Base-by-base conservation (phyloP, 2,113 vertebrate genomes). In the Pandion haliaetus region DNA sequence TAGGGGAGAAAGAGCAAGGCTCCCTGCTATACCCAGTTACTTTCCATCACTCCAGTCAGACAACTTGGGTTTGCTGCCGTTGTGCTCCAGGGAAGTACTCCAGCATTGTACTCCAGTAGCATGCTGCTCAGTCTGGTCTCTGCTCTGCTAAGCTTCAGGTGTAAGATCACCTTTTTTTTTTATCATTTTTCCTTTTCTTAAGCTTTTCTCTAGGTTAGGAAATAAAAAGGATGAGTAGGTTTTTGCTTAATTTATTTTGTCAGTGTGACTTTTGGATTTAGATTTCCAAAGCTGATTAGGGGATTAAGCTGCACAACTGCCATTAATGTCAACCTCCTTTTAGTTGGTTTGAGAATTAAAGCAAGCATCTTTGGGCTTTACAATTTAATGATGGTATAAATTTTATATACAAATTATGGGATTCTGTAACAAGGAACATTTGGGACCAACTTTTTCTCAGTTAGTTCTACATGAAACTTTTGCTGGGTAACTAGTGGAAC, bases 241-340 rank as follows among this genome's bases (percentile, higher is more conserved):
- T 78, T 36, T n/a, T 86, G 52, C 40, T 72, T 86, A 74, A 93
- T 91, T 95, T 97, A 86, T 94, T 93, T 88, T 95, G 92, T 63
- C 88, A 95, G 57, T 5, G 0, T 84, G 77, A 44, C 42, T 92
- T 95, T 78, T 79, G 36, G 36, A 79, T 95, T 92, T 82, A 89
- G 95, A 92, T 96, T 82, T 86, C 32, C 49, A 76, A 86, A 96
- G 26, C 14, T 92, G 83, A 93, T 93, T 81, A 86, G 34, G 17
- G 52, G 59, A 90, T 92, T 95, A 89, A 82, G 36, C 38, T 71
- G 36, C 50, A 86, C 49, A 84, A 61, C 36, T 92, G 36, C 52
- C 55, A 81, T 71, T 90, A 83, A 84, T 23, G 26, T 76, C 87
- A 93, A 61, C 50, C n/a, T 66, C 24, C 13, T 88, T 82, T 66